These are phyloP conservation scores for Rhombomys opimus DNA, from an alignment of 2,113 vertebrate genomes.

Conservation along the genomic window DNA sequence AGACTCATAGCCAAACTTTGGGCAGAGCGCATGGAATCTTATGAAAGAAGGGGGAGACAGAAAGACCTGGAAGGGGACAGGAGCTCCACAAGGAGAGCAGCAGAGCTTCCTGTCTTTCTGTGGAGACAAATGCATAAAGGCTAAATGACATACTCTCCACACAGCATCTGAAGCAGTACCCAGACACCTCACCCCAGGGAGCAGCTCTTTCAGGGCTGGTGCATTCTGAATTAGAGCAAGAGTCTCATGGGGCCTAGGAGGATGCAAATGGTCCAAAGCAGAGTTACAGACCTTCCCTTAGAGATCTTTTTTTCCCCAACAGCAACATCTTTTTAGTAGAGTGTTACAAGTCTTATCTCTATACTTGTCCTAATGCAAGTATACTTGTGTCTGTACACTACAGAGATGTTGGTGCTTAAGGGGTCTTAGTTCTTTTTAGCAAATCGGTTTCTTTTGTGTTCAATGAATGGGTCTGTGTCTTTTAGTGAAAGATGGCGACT, in stretches of 20 bases:
- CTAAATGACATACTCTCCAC: background rate
- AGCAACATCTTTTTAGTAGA: background rate
- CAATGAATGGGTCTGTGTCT: conserved; percentile 43
- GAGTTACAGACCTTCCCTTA: conserved; percentile 1
- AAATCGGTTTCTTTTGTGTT: conserved; percentile 61
- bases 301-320: conserved; percentile 3
- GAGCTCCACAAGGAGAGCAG: too few species aligned
- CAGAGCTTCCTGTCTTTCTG: conserved; percentile 33
- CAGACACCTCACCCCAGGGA: background rate
- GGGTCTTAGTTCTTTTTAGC: conserved; percentile 54
- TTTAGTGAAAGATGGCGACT: conserved; percentile 40
- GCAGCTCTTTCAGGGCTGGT: conserved; percentile 9
- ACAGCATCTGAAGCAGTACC: background rate
- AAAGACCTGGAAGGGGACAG: too few species aligned
- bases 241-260: background rate
- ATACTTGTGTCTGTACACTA: background rate
- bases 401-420: conserved; percentile 13
- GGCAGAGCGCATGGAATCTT: too few species aligned
- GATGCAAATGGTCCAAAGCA: background rate
- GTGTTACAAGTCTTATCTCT: background rate
- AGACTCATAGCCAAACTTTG: too few species aligned
- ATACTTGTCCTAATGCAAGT: background rate
- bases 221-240: background rate
- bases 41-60: too few species aligned
- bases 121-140: background rate